Evolutionary conservation across 1,140 invertebrate genomes (phyloP), one percentile per base, ranked within the genome.

Genomic region (Parasteatoda tepidariorum): DNA sequence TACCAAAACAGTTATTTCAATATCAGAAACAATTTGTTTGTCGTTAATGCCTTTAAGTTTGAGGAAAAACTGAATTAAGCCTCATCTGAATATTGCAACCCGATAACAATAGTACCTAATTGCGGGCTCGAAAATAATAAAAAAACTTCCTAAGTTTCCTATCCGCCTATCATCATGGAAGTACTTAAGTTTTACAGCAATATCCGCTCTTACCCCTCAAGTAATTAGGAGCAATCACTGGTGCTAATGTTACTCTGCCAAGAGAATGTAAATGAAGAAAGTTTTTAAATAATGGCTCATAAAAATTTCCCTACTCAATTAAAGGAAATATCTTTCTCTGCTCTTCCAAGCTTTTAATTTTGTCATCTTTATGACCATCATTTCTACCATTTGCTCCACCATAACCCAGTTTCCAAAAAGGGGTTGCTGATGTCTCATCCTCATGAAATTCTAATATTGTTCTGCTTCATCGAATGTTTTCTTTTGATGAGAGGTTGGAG

Each of bases 371-470:
- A 75, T 61, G 18, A 30, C 34, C 55, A 11, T 4, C 13, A 22
- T 48, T 41, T 22, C 34, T 34, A 5, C 22, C 55, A 9, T 22
- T 34, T 48, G 9, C 18, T 15, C 34, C 30, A 11, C 26, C 26
- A 26, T 61, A 61, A 22, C 59, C 55, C 24, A 68, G 66, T 41
- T 68, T 68, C 22, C n/a, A 13, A 15, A 68, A 68, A 34, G 18
- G 38, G 24, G 41, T 68, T 24, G 38, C n/a, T 7, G n/a, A 38
- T 41, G 38, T 48, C 38, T 48, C 18, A 13, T 18, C 18, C 73
- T 75, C 73, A 38, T 75, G 73, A 75, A 75, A 75, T 75, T 61
- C 54, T 75, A 75, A 75, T 75, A 57, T 24, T 33, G 55, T 6
- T 34, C 18, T 48, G 38, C 41, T 71, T 28, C 26, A 18, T 7